Evolutionary conservation across 2,888 invertebrate genomes (phyloP).

Genomic region (Chesias legatella): DNA sequence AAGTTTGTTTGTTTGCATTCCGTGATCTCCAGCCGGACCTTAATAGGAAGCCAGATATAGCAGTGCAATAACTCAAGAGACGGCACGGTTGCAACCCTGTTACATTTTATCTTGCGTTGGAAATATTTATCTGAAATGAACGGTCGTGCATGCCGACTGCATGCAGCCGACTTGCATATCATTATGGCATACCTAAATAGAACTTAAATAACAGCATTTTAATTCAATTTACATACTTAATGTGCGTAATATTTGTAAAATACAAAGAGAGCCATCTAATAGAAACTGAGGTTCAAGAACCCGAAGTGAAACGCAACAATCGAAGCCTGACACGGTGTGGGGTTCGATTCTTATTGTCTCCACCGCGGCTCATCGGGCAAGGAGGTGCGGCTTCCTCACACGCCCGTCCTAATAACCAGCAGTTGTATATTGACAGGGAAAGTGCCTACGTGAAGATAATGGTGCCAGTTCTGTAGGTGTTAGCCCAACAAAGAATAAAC

Average conservation of each 20-base stretch:
- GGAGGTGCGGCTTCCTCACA: slow-evolving; percentile 50
- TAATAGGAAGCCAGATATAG: slow-evolving; percentile 11
- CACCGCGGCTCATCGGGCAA: slow-evolving; percentile 40
- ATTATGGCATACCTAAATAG: no score
- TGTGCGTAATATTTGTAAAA: no score
- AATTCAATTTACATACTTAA: no score
- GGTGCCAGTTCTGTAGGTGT: no score
- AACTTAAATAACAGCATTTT: no score
- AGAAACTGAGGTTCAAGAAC: slow-evolving; percentile 19
- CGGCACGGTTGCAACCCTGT: slow-evolving; percentile 8
- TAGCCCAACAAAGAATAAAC: no score
- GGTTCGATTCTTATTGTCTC: slow-evolving; percentile 45
- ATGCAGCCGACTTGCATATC: no score
- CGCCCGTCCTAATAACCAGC: slow-evolving; percentile 25
- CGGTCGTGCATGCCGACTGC: no score
- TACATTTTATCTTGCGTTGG: slow-evolving; percentile 8
- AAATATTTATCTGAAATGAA: background rate
- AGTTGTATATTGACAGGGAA: slow-evolving; percentile 3
- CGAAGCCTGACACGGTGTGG: slow-evolving; percentile 30
- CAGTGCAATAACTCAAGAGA: slow-evolving; percentile 8
- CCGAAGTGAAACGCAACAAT: slow-evolving; percentile 19
- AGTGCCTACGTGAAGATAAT: no score
- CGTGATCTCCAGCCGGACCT: slow-evolving; percentile 3
- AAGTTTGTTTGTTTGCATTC: slow-evolving; percentile 11
- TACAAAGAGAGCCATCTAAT: no score